Evolutionary conservation across 2,888 invertebrate genomes (phyloP), one percentile per base, ranked within the genome.

Genomic region (Euplexia lucipara): DNA sequence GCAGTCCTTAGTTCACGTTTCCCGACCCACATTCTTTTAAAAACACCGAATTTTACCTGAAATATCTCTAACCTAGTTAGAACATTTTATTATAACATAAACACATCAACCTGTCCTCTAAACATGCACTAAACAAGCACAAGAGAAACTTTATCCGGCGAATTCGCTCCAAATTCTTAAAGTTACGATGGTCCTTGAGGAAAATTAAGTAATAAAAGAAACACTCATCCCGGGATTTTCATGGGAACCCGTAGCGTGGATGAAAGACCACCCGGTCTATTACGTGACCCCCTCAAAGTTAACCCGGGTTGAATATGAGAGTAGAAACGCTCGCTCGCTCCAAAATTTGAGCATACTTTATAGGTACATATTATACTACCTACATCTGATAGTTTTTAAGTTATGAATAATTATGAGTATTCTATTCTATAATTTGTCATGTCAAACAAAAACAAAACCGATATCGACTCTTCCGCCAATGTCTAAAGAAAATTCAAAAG

Each of bases 141-240:
- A 57, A 70, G 73, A 18, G 12, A 47, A 57, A 42, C 54, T 56
- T 51, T 20, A 32, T 8, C 12, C 37, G 9, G n/a, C 1, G 10
- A 39, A 35, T 72, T 72, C 20, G 8, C 22, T 20, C 51, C 20
- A 42, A 73, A 56, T 52, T 48, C 32, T 45, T 10, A n/a, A 51
- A 52, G 41, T 65, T 73, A 70, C 65, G 56, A 52, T 20, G 32
- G 45, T 37, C 32, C 45, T 10, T 12, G 18, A 57, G 37, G 32
- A 47, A 52, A 47, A 72, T 41, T 37, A 37, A 20, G 35, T 62
- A 49, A 14, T 45, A 57, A 65, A 64, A 37, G 30, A n/a, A 32
- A n/a, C 18, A 34, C 9, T 32, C 34, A 5, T 16, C 10, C 12
- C 18, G 22, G 41, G 22, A 1, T 47, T 52, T 56, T 56, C 26